Evolutionary conservation across 2,113 vertebrate genomes (phyloP).

Genomic region (Promerops cafer): DNA sequence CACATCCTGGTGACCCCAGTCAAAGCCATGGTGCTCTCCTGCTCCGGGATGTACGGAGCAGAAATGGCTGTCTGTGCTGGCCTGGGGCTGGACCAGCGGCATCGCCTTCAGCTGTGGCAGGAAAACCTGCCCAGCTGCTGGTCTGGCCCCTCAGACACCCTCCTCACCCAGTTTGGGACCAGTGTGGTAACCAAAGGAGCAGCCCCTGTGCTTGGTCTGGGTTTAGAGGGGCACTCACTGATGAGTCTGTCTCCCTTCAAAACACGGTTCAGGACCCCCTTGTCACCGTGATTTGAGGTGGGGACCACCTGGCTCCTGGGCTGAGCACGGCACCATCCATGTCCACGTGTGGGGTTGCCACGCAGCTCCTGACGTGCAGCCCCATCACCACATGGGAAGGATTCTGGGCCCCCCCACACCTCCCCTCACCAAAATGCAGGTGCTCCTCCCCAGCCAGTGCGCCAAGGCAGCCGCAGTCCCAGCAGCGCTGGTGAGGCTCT

Average conservation of each 20-base stretch:
- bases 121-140: not conserved
- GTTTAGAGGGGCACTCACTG: not conserved
- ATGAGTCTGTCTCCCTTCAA: not conserved
- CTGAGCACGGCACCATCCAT: accelerated
- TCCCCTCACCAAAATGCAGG: not conserved
- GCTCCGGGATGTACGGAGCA: not conserved
- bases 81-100: not conserved
- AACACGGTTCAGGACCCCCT: accelerated
- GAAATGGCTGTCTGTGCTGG: not conserved
- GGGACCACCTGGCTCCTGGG: not conserved
- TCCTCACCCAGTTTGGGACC: accelerated
- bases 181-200: not conserved
- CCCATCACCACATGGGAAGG: not conserved
- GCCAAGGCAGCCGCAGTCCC: not conserved
- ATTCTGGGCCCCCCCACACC: not conserved
- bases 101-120: accelerated
- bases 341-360: accelerated
- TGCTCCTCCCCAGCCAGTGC: not conserved
- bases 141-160: not conserved
- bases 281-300: not conserved
- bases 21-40: not conserved
- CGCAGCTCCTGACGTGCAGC: accelerated
- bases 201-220: not conserved
- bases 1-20: accelerated
- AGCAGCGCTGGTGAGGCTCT: not conserved